These are phyloP conservation scores for Drosophila ficusphila DNA, from an alignment of 1,140 invertebrate species.

Conservation along the genomic window DNA sequence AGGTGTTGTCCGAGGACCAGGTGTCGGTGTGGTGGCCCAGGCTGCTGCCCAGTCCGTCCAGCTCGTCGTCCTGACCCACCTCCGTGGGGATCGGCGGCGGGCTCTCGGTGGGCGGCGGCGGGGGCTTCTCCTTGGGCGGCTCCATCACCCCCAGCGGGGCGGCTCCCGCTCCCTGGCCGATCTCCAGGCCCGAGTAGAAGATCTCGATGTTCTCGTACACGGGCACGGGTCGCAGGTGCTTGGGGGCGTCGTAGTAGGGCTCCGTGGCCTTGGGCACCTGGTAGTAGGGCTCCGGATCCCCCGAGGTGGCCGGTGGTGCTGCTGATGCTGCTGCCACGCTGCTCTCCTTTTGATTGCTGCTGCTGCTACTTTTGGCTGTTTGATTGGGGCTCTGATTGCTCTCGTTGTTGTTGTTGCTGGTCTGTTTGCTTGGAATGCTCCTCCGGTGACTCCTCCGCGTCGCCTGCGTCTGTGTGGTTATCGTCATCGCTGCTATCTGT, in stretches of 20 bases:
- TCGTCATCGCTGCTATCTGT: slow-evolving; percentile 62
- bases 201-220: slow-evolving; percentile 87
- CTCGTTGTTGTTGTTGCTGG: slow-evolving; percentile 72
- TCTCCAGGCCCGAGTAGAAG: slow-evolving; percentile 84
- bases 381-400: slow-evolving; percentile 68
- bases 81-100: slow-evolving; percentile 53
- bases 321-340: slow-evolving; percentile 16
- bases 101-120: slow-evolving; percentile 90
- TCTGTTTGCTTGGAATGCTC: slow-evolving; percentile 74
- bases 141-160: slow-evolving; percentile 84
- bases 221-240: slow-evolving; percentile 83
- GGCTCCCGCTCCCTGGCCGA: slow-evolving; percentile 21
- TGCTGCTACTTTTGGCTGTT: slow-evolving; percentile 53
- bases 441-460: slow-evolving; percentile 48
- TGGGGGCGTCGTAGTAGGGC: slow-evolving; percentile 83
- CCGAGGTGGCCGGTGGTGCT: slow-evolving; percentile 31
- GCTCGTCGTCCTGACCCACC: slow-evolving; percentile 43
- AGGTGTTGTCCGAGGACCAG: slow-evolving; percentile 78
- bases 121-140: slow-evolving; percentile 94
- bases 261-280: slow-evolving; percentile 81
- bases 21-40: slow-evolving; percentile 57
- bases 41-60: slow-evolving; percentile 50
- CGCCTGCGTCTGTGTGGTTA: slow-evolving; percentile 40
- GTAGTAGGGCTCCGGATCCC: slow-evolving; percentile 76
- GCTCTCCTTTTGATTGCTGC: slow-evolving; percentile 46